Percentiles rank a stretch among this genome's conserved stretches.
Evolutionary conservation across 2,113 vertebrate species (phyloP).

Genomic region (Cryptotis parvus): DNA sequence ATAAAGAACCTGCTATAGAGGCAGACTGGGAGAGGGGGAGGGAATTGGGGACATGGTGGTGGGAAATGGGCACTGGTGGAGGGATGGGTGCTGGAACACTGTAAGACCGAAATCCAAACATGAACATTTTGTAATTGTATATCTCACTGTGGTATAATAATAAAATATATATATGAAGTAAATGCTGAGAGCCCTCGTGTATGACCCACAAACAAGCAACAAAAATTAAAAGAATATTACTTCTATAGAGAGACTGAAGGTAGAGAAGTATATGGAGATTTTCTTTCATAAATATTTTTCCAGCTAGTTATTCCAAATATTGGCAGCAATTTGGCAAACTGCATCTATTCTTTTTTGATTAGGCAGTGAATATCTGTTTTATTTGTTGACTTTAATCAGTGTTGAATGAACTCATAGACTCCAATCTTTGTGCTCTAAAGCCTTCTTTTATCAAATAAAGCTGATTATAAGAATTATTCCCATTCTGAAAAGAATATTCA

Average conservation of each 20-base stretch:
- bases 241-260: neutral
- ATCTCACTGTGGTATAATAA: no score
- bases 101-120: no score
- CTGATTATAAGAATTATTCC: neutral
- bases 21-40: no score
- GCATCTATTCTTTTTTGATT: conserved; percentile 1
- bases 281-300: neutral
- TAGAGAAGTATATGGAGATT: neutral
- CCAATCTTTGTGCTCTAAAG: neutral
- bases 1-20: no score
- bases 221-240: neutral
- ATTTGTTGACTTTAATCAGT: neutral
- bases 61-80: no score
- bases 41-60: no score
- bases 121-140: no score
- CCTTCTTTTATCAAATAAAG: neutral
- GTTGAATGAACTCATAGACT: neutral
- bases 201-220: no score
- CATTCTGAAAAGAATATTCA: no score
- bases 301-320: neutral
- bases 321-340: neutral
- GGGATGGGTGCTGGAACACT: no score
- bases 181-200: no score
- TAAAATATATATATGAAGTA: no score
- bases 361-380: neutral